These are phyloP conservation scores for Ericerus pela DNA, from an alignment of 1,140 invertebrate species.

Conservation along the genomic window DNA sequence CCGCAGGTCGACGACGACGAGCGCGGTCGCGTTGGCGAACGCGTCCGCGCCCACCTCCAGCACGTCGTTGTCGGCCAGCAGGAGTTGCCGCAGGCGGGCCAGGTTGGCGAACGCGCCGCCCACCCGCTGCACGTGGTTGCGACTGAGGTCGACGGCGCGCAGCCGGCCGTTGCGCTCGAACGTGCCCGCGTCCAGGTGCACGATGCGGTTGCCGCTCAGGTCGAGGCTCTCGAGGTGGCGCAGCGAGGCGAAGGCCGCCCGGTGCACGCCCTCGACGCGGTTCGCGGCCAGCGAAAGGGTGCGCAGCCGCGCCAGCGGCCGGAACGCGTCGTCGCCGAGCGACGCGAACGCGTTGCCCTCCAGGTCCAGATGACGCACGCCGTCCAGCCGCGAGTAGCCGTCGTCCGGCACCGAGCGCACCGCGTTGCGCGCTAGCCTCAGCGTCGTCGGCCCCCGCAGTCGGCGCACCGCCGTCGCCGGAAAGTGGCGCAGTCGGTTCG, in stretches of 20 bases:
- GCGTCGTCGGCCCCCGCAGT: constrained; percentile 50
- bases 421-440: constrained; percentile 71
- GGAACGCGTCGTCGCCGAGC: constrained; percentile 58
- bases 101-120: constrained; percentile 63
- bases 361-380: constrained; percentile 61
- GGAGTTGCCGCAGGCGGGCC: constrained; percentile 57
- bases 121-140: constrained; percentile 76
- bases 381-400: constrained; percentile 47
- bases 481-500: constrained; percentile 68
- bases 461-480: constrained; percentile 61
- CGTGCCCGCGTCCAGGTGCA: constrained; percentile 48
- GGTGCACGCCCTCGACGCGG: constrained; percentile 58
- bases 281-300: constrained; percentile 72
- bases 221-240: constrained; percentile 64
- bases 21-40: constrained; percentile 55
- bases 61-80: constrained; percentile 82
- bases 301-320: constrained; percentile 56
- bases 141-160: constrained; percentile 66
- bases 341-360: constrained; percentile 70
- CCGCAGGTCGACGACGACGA: constrained; percentile 71
- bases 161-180: constrained; percentile 59
- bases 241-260: constrained; percentile 55
- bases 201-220: constrained; percentile 73
- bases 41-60: constrained; percentile 64
- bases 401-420: constrained; percentile 52